Conservation (phyloP, 2,888 invertebrate species). For the Calliopum simillimum region DNA sequence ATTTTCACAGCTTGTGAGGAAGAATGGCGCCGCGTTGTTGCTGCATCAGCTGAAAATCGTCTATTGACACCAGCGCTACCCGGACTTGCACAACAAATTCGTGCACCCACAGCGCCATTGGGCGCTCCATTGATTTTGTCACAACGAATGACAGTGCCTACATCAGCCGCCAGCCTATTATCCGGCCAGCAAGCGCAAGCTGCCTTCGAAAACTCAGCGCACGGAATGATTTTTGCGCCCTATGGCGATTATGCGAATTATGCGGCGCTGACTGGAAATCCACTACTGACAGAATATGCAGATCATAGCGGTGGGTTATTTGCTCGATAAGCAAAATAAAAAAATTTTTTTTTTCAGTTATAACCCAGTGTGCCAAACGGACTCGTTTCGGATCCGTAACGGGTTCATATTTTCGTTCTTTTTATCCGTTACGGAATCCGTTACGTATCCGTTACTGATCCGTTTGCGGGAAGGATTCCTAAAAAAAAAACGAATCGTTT, state of each 20-base stretch:
- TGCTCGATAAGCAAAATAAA: constrained; percentile 76
- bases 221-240: constrained; percentile 84
- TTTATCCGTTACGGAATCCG: too few relatives aligned
- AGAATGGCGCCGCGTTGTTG: constrained; percentile 85
- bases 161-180: constrained; percentile 75
- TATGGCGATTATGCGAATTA: constrained; percentile 93
- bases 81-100: constrained; percentile 74
- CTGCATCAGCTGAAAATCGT: constrained; percentile 82
- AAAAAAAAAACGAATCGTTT: too few relatives aligned
- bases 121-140: constrained; percentile 93
- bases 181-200: constrained; percentile 72
- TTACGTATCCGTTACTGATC: too few relatives aligned
- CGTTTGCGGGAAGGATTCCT: too few relatives aligned
- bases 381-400: too few relatives aligned
- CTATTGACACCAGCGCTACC: constrained; percentile 73
- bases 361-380: too few relatives aligned
- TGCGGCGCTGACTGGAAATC: constrained; percentile 84
- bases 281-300: constrained; percentile 86
- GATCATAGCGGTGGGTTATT: constrained; percentile 97
- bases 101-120: constrained; percentile 80
- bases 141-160: constrained; percentile 87
- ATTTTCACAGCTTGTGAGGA: constrained; percentile 81
- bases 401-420: too few relatives aligned
- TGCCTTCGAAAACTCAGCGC: constrained; percentile 73
- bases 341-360: constrained; percentile 24